Evolutionary conservation across 2,888 invertebrate species (phyloP).

Genomic region (Branchipolynoe longqiensis): DNA sequence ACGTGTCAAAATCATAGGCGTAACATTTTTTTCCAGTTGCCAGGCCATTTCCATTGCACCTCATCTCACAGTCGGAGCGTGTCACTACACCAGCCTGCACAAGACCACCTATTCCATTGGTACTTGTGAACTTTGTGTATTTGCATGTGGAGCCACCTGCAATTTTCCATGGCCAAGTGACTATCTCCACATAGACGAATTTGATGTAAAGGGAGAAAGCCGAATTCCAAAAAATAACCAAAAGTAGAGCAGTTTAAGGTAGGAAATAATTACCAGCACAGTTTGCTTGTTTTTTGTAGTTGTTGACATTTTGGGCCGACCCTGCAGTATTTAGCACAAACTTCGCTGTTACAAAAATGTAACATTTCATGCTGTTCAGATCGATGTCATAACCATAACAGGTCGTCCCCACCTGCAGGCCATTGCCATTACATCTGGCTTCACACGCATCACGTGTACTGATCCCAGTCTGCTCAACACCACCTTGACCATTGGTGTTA

Average conservation of each 20-base stretch:
- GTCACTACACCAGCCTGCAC: background rate
- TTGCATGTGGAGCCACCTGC: too few relatives aligned
- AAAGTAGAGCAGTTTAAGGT: background rate
- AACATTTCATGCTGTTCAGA: background rate
- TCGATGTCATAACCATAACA: slow-evolving; percentile 21
- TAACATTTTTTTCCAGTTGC: background rate
- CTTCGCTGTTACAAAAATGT: background rate
- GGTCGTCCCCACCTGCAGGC: background rate
- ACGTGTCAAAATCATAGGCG: slow-evolving; percentile 2
- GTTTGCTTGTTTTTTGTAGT: background rate
- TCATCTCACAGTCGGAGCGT: background rate
- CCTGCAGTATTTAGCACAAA: background rate
- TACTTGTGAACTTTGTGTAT: background rate
- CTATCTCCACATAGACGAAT: too few relatives aligned
- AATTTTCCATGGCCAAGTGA: too few relatives aligned
- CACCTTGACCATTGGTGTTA: background rate
- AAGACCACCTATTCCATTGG: background rate
- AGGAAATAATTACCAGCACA: background rate
- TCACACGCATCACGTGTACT: background rate
- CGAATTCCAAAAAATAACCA: background rate
- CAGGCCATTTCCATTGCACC: background rate
- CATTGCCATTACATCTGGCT: slow-evolving; percentile 10
- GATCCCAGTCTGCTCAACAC: background rate
- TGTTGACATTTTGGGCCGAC: background rate
- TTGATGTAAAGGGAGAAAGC: too few relatives aligned